Conservation (phyloP, 2,888 invertebrate genomes). For the Xylota segnis region DNA sequence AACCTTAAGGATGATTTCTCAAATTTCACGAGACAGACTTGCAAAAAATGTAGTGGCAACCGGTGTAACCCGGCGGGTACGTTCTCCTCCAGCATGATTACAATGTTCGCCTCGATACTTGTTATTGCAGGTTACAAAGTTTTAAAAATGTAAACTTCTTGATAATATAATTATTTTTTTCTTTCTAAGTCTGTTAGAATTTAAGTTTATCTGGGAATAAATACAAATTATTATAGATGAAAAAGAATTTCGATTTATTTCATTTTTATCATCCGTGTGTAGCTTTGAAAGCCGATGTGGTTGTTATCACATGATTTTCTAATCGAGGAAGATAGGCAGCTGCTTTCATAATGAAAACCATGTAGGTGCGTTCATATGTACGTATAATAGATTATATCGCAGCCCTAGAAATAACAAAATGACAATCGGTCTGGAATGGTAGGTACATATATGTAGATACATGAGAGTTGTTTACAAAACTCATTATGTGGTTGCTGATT, state of each 20-base stretch:
- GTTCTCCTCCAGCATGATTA: conserved; percentile 78
- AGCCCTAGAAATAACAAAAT: background rate
- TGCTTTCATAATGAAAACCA: background rate
- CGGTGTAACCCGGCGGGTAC: conserved; percentile 80
- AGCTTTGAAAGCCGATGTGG: background rate
- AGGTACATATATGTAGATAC: background rate
- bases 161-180: background rate
- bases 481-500: conserved; percentile 44
- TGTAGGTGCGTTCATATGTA: background rate
- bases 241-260: background rate
- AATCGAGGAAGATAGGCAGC: conserved; percentile 21
- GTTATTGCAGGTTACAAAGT: conserved; percentile 29
- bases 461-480: conserved; percentile 38
- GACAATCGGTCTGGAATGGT: background rate
- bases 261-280: background rate
- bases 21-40: conserved; percentile 41
- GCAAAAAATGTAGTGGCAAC: conserved; percentile 77
- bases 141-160: conserved; percentile 32
- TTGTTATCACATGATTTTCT: background rate
- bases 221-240: background rate
- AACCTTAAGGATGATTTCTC: background rate
- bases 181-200: conserved; percentile 11
- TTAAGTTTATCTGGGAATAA: background rate
- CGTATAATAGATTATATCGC: conserved; percentile 25
- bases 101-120: conserved; percentile 55